Evolutionary conservation across 2,113 vertebrate genomes (phyloP).

Genomic region (Periophthalmodon schlosseri): DNA sequence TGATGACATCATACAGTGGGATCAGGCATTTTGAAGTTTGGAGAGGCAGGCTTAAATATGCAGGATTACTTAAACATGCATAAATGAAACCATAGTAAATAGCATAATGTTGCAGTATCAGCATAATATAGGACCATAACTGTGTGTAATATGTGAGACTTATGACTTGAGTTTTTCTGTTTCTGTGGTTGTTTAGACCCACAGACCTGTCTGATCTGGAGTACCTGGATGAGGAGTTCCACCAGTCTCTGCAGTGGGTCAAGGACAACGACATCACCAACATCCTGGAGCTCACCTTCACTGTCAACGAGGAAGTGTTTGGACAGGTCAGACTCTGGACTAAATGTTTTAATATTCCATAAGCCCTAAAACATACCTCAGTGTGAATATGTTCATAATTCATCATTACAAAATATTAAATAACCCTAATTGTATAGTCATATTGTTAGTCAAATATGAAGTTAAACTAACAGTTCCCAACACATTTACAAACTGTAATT

Average conservation of each 20-base stretch:
- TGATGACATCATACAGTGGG: too few relatives aligned
- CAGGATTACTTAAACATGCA: too few relatives aligned
- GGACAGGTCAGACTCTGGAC: conserved; percentile 80
- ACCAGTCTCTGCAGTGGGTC: conserved; percentile 99
- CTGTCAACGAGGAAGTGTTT: conserved; percentile 98
- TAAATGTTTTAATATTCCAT: background rate
- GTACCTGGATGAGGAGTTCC: conserved; percentile 98
- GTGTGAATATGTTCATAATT: background rate
- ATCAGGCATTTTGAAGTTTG: too few relatives aligned
- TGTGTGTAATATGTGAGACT: background rate
- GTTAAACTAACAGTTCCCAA: too few relatives aligned
- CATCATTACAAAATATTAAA: background rate
- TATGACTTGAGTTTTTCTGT: background rate
- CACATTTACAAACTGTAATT: too few relatives aligned
- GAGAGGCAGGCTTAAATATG: too few relatives aligned
- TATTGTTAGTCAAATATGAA: too few relatives aligned
- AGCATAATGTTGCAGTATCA: background rate
- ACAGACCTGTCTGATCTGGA: conserved; percentile 97
- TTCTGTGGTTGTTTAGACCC: conserved; percentile 69
- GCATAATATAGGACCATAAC: background rate
- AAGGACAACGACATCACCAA: conserved; percentile 98
- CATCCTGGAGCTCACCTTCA: conserved; percentile 96
- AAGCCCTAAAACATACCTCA: background rate
- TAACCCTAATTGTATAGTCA: too few relatives aligned
- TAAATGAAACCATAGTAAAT: background rate